Evolutionary conservation across 2,888 invertebrate genomes (phyloP), one percentile per base, ranked within the genome.

Genomic region (Rhagonycha lutea): DNA sequence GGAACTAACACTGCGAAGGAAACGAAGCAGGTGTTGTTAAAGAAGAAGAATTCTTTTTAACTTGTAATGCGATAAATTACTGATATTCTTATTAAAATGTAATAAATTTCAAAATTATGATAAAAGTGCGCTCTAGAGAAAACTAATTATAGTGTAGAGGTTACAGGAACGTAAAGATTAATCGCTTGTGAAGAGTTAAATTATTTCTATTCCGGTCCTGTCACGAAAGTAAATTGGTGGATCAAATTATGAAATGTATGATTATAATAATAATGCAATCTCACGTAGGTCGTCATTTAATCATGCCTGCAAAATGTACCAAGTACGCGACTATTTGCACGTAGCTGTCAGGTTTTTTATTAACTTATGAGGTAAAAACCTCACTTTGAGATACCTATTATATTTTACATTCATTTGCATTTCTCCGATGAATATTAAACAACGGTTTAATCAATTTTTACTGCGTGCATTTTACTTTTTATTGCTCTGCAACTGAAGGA

Each of bases 281-380:
- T 62, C 68, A 73, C 73, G 76, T 68, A 68, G 23, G 69, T 65
- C 24, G 23, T 71, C 68, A 10, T 72, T 61, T 47, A 60, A 63
- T 76, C 61, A 61, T 62, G 62, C 32, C 32, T 28, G 69, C 76
- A 63, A 73, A 73, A 70, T 72, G 70, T 32, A 28, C 32, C 63
- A 76, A 70, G 69, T 76, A 76, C 76, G 76, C 73, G 76, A 76
- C 68, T 47, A 18, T 32, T 68, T 67, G 76, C 76, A 76, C 76
- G 76, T 76, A 76, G 76, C 73, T 68, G 68, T 72, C 69, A 60
- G 62, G 69, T 73, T 76, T 73, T 62, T 70, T 61, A 68, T 70
- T 72, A 47, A 47, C 47, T 7, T 47, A 47, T 47, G 47, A 47
- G 47, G 47, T 47, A 47, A 47, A 47, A 47, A 47, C 12, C 47